phyloP scores from a whole-genome alignment of 2,888 invertebrate species.

The Netelia virgata region DNA sequence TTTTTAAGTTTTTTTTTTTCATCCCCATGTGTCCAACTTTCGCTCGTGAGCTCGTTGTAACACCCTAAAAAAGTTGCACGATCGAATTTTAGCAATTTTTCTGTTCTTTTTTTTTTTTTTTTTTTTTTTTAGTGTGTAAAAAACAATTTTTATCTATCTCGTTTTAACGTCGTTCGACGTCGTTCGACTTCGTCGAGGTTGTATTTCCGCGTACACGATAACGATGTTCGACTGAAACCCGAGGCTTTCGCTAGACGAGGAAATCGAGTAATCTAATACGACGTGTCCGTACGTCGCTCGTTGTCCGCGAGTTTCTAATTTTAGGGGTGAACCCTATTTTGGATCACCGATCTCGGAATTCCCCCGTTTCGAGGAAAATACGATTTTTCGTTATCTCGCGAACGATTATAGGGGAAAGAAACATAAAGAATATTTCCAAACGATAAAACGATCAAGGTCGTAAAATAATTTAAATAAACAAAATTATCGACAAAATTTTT shows the following conservation, averaged over 20 bases:
- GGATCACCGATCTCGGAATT: too few relatives aligned
- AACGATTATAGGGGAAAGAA: too few relatives aligned
- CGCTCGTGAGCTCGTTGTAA: background rate
- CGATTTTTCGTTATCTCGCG: too few relatives aligned
- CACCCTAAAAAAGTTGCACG: background rate
- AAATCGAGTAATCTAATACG: background rate
- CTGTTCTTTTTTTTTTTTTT: background rate
- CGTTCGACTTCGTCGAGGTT: background rate
- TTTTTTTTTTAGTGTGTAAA: background rate
- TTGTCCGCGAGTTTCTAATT: too few relatives aligned
- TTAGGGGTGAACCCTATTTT: too few relatives aligned
- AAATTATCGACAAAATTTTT: too few relatives aligned
- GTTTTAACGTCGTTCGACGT: too few relatives aligned
- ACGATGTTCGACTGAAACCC: background rate
- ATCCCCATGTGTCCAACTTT: slow-evolving; percentile 1
- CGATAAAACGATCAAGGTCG: too few relatives aligned
- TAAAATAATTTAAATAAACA: too few relatives aligned
- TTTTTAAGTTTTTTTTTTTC: background rate
- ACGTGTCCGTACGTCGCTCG: background rate
- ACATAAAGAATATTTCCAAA: too few relatives aligned
- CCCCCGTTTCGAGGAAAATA: too few relatives aligned
- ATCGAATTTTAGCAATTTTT: background rate
- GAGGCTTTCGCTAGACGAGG: background rate
- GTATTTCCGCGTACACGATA: background rate
- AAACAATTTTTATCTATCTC: background rate